Evolutionary conservation across 2,888 invertebrate species (phyloP).

Genomic region (Onchidella celtica): DNA sequence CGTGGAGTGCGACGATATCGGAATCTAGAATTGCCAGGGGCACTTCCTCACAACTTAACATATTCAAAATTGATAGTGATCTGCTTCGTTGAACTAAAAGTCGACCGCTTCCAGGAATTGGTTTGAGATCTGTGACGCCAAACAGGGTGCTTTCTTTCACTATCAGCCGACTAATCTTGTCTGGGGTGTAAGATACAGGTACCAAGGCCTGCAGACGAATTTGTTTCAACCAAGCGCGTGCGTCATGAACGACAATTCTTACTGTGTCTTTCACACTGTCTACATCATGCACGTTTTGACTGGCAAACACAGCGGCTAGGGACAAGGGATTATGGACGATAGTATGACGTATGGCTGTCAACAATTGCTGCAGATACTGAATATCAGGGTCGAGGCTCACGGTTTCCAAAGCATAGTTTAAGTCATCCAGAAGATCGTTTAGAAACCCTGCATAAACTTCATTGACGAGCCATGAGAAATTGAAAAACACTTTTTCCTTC

Average conservation of each 20-base stretch:
- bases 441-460: slow-evolving; percentile 55
- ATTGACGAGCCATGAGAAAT: slow-evolving; percentile 56
- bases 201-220: slow-evolving; percentile 52
- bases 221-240: slow-evolving; percentile 55
- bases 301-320: slow-evolving; percentile 52
- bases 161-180: slow-evolving; percentile 41
- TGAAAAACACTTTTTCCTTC: slow-evolving; percentile 55
- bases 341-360: slow-evolving; percentile 38
- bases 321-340: slow-evolving; percentile 52
- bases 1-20: slow-evolving; percentile 28
- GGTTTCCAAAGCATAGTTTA: slow-evolving; percentile 48
- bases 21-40: slow-evolving; percentile 35
- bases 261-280: slow-evolving; percentile 22
- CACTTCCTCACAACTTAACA: slow-evolving; percentile 43
- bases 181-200: slow-evolving; percentile 42
- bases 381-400: slow-evolving; percentile 55
- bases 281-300: slow-evolving; percentile 28
- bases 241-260: slow-evolving; percentile 38
- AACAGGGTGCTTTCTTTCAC: slow-evolving; percentile 36
- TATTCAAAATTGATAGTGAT: slow-evolving; percentile 29
- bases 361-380: slow-evolving; percentile 47
- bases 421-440: slow-evolving; percentile 53
- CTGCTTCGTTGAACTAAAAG: slow-evolving; percentile 40
- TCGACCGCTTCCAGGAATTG: slow-evolving; percentile 17
- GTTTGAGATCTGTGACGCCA: slow-evolving; percentile 14